Evolutionary conservation across 2,797 vertebrate species (phyloP), one percentile per base, ranked within the genome.

Genomic region (Pagetopsis macropterus): DNA sequence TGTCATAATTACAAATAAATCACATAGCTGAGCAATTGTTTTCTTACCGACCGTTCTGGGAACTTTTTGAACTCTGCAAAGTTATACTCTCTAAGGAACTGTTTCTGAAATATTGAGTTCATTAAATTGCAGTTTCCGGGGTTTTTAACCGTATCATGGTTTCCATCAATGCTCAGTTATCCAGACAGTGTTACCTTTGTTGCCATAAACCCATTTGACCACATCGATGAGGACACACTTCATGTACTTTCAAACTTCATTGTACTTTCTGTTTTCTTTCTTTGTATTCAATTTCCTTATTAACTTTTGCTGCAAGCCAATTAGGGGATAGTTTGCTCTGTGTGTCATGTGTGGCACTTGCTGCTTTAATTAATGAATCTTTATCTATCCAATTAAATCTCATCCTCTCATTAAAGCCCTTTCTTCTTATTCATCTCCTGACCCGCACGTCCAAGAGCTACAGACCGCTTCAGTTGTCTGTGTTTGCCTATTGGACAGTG

Each of bases 321-420:
- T 79, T 78, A 65, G 59, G 37, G 51, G 70, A 56, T 5, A 19
- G 44, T 68, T 58, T 50, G 31, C 27, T 70, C 6, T 64, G 63
- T 64, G 33, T 62, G 76, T 70, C 72, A 49, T 60, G 40, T 54
- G 59, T 67, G 65, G 43, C 69, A 61, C 76, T 73, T 44, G 65
- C 57, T 37, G 55, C 48, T 67, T 49, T 84, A 83, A 77, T 82
- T 74, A 76, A 60, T 63, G n/a, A 73, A 72, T 56, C 43, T 69
- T 72, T 67, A 61, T 72, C 61, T 60, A 73, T 23, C 65, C 84
- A 81, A 79, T 88, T 84, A 85, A 90, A 82, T 78, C 52, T 41
- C n/a, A 17, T 70, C 50, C 16, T 74, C 54, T 70, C 49, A 40
- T 61, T 48, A n/a, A 41, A 40, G 65, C 50, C 45, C 59, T 9